Evolutionary conservation across 2,888 invertebrate genomes (phyloP), one percentile per base, ranked within the genome.

Genomic region (Pseudoips prasinana): DNA sequence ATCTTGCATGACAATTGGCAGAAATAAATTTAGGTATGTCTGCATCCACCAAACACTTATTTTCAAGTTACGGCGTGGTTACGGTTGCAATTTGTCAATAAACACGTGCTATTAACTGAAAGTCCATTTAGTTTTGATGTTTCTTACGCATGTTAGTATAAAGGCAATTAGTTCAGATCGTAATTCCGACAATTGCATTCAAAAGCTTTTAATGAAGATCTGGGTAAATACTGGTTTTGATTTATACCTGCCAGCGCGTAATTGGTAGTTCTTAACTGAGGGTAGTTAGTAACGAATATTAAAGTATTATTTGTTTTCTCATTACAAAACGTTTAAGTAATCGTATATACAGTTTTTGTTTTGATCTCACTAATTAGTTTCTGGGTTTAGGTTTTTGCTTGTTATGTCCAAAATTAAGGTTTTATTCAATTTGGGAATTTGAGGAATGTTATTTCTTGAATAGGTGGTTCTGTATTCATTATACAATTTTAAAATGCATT

Each of bases 401-500:
- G 41, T 44, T 58, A 59, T 63, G 58, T 60, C 61, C 53, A 40
- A 57, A 65, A 56, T 54, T 48, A 53, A 56, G 41, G 26, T 41
- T 26, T 20, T 39, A 43, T 22, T 39, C 22, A 52, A 61, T 50
- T 58, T 52, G 53, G 60, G 65, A 61, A 60, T 58, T 20, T 44
- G 35, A 58, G 49, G 70, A 65, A 71, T 68, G 66, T 58, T 41
- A 25, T 48, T 52, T 42, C 28, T 25, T 33, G 33, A 52, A 40
- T 55, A 64, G 56, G 50, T 40, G 57, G 64, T 62, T 64, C 61
- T 58, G 45, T 49, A 57, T 63, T 52, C 53, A 51, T 51, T 42
- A 52, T 49, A 41, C 35, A 53, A 63, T 50, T 63, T 73, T 65
- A 65, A 71, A 69, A 73, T 73, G 63, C 64, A 69, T 65, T 63